These are phyloP conservation scores for Capromys pilorides DNA, from an alignment of 2,797 vertebrate species.

Conservation along the genomic window DNA sequence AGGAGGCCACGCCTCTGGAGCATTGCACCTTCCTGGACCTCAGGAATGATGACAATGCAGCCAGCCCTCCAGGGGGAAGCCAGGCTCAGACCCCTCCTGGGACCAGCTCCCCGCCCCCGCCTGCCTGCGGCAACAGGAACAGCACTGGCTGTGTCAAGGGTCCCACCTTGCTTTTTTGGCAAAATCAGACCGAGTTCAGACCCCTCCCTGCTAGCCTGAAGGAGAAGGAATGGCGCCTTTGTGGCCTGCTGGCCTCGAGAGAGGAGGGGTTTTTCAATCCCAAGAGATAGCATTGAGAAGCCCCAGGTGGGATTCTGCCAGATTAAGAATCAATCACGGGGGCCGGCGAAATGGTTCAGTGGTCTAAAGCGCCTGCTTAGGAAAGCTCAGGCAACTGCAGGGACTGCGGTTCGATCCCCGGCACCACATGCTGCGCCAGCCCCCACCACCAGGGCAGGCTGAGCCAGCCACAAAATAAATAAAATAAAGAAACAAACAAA, in stretches of 20 bases:
- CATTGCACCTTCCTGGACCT: not conserved
- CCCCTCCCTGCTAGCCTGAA: not conserved
- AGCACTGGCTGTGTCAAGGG: not conserved
- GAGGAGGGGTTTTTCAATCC: not conserved
- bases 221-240: not conserved
- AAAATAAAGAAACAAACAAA: no score
- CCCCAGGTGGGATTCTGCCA: not conserved
- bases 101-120: not conserved
- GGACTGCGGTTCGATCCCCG: no score
- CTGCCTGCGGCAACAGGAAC: not conserved
- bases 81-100: not conserved
- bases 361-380: no score
- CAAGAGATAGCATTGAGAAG: not conserved
- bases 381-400: no score
- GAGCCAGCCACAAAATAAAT: no score
- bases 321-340: not conserved
- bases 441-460: no score
- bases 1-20: not conserved
- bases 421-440: no score
- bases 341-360: no score
- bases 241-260: not conserved
- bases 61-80: not conserved
- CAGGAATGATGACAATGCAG: not conserved
- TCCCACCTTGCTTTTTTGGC: not conserved
- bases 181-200: not conserved